Base-by-base conservation (phyloP, 2,888 invertebrate genomes). In the Dolichopus griseipennis region DNA sequence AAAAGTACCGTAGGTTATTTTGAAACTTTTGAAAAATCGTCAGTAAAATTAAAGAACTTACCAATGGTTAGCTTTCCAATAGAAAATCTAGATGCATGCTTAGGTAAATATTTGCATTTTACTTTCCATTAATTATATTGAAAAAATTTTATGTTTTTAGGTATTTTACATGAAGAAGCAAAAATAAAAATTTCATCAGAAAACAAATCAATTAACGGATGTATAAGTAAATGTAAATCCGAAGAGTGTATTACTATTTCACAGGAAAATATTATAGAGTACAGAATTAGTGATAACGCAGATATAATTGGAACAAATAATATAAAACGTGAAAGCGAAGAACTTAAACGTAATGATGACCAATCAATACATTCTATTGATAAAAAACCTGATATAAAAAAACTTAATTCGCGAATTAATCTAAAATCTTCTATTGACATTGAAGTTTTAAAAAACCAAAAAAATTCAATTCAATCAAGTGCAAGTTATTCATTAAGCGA, bases 11-110 rank as follows among this genome's bases (percentile, higher is more conserved):
- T 70, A 22, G 52, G 63, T 6, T 71, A 70, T 62, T 71, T 43
- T 65, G 67, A 70, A n/a, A 70, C 70, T 7, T 70, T 68, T 34
- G 64, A 69, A 9, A 63, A 70, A 64, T 69, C 70, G 2, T 12
- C 15, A n/a, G 52, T 52, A 18, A 65, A 69, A 62, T n/a, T 66
- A 15, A 9, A 20, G 20, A 61, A 12, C 18, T 27, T 27, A 27
- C 27, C 27, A 27, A 27, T 27, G 27, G 27, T 27, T 4, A 27
- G 27, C 27, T 27, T 27, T 4, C 34, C 10, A 22, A 34, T 34
- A 12, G 12, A 37, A n/a, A 22, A 43, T 20, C 21, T 6, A 9
- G 8, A 2, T 8, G 37, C 66, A 37, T 66, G n/a, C 37, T 12
- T 33, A 22, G 27, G 22, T 62, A 66, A 64, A 22, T 7, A n/a